Evolutionary conservation across 2,888 invertebrate genomes (phyloP), one percentile per base, ranked within the genome.

Genomic region (Pollenia angustigena): DNA sequence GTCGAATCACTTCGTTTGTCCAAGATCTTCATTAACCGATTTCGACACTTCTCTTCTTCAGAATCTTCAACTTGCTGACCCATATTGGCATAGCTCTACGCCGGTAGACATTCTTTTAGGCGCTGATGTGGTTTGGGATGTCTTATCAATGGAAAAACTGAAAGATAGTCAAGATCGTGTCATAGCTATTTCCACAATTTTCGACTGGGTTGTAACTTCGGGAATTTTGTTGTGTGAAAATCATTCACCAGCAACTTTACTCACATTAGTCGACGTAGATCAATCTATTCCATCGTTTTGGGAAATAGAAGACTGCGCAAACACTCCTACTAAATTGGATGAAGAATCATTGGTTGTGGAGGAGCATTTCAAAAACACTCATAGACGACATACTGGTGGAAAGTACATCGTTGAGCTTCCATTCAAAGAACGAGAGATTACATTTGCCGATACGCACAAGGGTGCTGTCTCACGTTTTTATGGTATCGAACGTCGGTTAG

Each of bases 381-480:
- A 75, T 42, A n/a, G 10, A 0, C 62, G 75, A 16, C 48, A 48
- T 16, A 7, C 10, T 7, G 32, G 50, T 50, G 60, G 74, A 40
- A 16, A 40, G 14, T 60, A 74, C 42, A 74, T 74, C 10, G 69
- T 69, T 1, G 40, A 79, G 8, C 58, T 69, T n/a, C 79, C 79
- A 12, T 79, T 79, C 50, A 48, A 23, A 9, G 58, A 75, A 23
- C 6, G 40, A 1, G 12, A 75, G 12, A 16, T 23, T 12, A 56
- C 48, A 14, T 81, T 75, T 46, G 16, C 44, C 0, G 44, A 81
- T n/a, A 72, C 80, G 7, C 54, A 50, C 23, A 16, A 71, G 16
- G 75, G 81, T 18, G 75, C 68, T 32, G 32, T 32, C 32, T 32
- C 32, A 32, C 32, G 32, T 32, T 32, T 32, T 32, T 32, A 32